Evolutionary conservation across 2,888 invertebrate species (phyloP).

Genomic region (Phyllotreta striolata): DNA sequence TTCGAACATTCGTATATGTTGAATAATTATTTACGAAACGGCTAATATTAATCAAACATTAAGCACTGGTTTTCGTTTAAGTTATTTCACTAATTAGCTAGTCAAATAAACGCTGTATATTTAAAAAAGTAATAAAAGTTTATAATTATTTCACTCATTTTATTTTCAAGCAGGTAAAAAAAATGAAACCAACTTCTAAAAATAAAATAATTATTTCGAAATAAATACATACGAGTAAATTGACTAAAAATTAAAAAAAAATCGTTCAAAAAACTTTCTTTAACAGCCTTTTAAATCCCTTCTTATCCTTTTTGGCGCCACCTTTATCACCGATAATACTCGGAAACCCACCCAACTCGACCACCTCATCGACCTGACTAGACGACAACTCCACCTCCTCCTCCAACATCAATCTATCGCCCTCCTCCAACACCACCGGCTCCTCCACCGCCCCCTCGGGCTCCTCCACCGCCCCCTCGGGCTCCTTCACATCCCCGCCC

Average conservation of each 20-base stretch:
- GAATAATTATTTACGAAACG: neutral
- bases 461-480: constrained; percentile 49
- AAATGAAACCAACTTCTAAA: no score
- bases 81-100: constrained; percentile 44
- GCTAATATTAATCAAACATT: neutral
- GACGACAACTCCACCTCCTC: constrained; percentile 40
- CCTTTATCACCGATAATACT: constrained; percentile 46
- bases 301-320: constrained; percentile 66
- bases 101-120: constrained; percentile 41
- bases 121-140: constrained; percentile 28
- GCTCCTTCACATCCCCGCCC: constrained; percentile 28
- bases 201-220: no score
- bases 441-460: constrained; percentile 57
- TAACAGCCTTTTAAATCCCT: constrained; percentile 78
- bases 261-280: constrained; percentile 74
- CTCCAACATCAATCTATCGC: constrained; percentile 43
- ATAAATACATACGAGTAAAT: no score
- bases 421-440: constrained; percentile 50
- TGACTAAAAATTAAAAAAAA: constrained; percentile 7
- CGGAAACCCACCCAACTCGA: constrained; percentile 7
- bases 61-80: constrained; percentile 18
- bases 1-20: neutral
- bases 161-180: no score
- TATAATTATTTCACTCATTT: constrained; percentile 14
- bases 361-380: constrained; percentile 15